Percentiles rank a stretch among this genome's conserved stretches.
phyloP scores from a whole-genome alignment of 2,797 vertebrate species.

The Falco columbarius region DNA sequence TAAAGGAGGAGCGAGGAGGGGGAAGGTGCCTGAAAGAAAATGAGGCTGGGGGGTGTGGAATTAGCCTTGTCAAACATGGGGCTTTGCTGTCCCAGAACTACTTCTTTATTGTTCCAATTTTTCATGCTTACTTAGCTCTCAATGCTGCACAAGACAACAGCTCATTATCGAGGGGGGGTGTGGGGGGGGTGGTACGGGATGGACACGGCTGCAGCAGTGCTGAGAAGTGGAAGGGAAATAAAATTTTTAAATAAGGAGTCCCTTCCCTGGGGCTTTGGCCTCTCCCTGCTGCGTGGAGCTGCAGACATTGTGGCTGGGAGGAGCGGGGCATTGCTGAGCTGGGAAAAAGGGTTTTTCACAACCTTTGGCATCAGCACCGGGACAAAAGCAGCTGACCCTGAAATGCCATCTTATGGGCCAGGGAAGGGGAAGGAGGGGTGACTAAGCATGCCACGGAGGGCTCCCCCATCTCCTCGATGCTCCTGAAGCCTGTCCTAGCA shows the following conservation, averaged over 20 bases:
- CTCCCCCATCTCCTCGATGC: background rate
- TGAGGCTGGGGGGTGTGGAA: constrained; percentile 72
- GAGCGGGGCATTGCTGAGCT: background rate
- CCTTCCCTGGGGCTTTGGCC: background rate
- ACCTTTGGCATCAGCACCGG: background rate
- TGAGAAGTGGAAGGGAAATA: constrained; percentile 41
- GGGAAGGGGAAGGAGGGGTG: background rate
- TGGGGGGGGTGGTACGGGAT: background rate
- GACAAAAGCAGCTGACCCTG: background rate
- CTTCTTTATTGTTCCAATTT: constrained; percentile 77
- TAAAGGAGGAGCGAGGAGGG: constrained; percentile 63
- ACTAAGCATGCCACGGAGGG: background rate
- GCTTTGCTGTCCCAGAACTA: constrained; percentile 76
- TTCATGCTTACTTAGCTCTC: constrained; percentile 80
- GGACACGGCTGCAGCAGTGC: background rate
- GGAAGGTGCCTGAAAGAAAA: constrained; percentile 67
- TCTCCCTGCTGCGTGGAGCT: background rate
- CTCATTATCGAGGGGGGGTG: constrained; percentile 57
- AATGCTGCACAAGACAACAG: constrained; percentile 76
- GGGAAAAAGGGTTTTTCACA: background rate
- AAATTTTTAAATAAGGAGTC: background rate
- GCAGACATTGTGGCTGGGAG: background rate
- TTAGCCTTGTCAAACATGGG: constrained; percentile 78
- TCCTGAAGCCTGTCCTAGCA: background rate
- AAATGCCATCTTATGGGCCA: background rate